Percentiles rank a stretch among this genome's conserved stretches.
Evolutionary conservation across 2,888 invertebrate genomes (phyloP).

Genomic region (Drosophila siamana): DNA sequence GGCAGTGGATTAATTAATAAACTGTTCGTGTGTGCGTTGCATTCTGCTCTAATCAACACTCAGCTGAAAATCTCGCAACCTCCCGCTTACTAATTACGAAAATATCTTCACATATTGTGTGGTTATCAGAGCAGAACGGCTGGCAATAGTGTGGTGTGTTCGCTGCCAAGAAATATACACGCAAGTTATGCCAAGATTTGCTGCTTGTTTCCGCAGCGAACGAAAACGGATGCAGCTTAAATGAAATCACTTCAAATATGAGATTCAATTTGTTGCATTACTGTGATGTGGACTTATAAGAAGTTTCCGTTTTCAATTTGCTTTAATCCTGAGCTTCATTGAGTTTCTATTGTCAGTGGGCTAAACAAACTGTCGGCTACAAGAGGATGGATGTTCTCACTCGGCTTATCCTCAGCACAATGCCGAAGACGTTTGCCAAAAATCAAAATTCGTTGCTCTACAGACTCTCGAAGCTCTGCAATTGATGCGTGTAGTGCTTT

Average conservation of each 20-base stretch:
- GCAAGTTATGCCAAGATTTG: background rate
- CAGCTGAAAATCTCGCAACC: background rate
- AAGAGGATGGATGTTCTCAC: background rate
- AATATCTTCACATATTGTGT: slow-evolving; percentile 4
- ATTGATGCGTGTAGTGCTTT: background rate
- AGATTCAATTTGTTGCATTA: slow-evolving; percentile 37
- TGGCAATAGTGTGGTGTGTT: background rate
- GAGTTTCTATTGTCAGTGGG: slow-evolving; percentile 45
- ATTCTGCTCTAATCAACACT: slow-evolving; percentile 20
- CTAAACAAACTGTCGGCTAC: background rate
- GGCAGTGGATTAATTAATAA: slow-evolving; percentile 40
- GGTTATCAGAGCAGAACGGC: slow-evolving; percentile 37
- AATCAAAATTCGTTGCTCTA: background rate
- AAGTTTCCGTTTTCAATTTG: slow-evolving; percentile 47
- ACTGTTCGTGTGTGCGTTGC: background rate
- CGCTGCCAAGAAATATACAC: background rate
- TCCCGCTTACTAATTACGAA: slow-evolving; percentile 35
- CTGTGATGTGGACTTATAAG: slow-evolving; percentile 6
- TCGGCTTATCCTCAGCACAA: background rate
- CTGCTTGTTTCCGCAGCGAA: slow-evolving; percentile 32
- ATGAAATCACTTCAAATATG: slow-evolving; percentile 49
- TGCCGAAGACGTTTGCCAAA: background rate
- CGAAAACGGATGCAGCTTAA: slow-evolving; percentile 37
- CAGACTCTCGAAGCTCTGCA: background rate
- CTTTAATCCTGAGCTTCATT: slow-evolving; percentile 45